Conservation (phyloP, 1,140 invertebrate genomes). For the Dendroctonus ponderosae region DNA sequence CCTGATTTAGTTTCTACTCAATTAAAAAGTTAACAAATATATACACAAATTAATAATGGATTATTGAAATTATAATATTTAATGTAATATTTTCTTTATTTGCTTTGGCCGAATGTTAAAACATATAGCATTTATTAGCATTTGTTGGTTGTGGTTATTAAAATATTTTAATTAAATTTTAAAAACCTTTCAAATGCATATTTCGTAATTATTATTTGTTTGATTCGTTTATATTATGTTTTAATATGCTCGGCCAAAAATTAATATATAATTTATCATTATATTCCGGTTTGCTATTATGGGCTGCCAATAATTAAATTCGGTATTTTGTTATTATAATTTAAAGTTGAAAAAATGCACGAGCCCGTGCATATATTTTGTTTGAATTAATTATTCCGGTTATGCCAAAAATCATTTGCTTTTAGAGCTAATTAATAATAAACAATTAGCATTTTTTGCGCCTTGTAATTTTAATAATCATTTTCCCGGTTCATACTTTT, state of each 20-base stretch:
- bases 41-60: conserved; percentile 14
- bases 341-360: conserved; percentile 9
- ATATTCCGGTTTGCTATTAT: conserved; percentile 12
- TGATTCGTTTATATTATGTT: conserved; percentile 31
- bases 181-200: conserved; percentile 29
- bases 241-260: conserved; percentile 25
- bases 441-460: conserved; percentile 20
- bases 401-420: conserved; percentile 20
- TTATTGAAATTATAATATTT: conserved; percentile 26
- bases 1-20: conserved; percentile 11
- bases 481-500: conserved; percentile 17
- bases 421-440: conserved; percentile 24
- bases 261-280: conserved; percentile 33
- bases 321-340: conserved; percentile 12
- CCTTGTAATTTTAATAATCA: conserved; percentile 20
- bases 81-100: conserved; percentile 24
- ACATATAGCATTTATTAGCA: conserved; percentile 25
- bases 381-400: conserved; percentile 22
- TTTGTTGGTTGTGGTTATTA: conserved; percentile 25
- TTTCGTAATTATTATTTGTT: conserved; percentile 29
- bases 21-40: conserved; percentile 26
- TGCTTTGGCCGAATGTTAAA: conserved; percentile 11
- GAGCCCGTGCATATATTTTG: conserved; percentile 9
- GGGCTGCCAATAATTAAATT: conserved; percentile 11
- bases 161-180: conserved; percentile 32